Conservation (phyloP, 2,888 invertebrate genomes). For the Xanthorhoe spadicearia region DNA sequence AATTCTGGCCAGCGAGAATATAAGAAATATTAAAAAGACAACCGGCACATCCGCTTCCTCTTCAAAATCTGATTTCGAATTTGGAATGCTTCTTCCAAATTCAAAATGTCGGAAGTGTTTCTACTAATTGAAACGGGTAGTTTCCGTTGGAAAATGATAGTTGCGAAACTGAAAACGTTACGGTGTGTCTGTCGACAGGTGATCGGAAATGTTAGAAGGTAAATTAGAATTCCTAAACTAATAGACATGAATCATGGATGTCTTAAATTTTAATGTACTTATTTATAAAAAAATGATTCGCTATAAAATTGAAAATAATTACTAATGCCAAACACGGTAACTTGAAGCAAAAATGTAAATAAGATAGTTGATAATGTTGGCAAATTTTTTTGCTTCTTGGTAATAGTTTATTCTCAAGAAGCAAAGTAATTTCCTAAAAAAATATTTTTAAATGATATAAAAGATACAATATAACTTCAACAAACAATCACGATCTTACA, state of each 20-base stretch:
- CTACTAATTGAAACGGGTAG: slow-evolving; percentile 71
- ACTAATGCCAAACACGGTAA: neutral
- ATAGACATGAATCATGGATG: neutral
- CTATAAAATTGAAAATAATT: too few species aligned
- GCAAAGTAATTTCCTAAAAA: too few species aligned
- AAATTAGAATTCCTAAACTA: slow-evolving; percentile 3
- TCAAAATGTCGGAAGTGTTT: slow-evolving; percentile 61
- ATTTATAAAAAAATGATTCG: neutral
- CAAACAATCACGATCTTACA: too few species aligned
- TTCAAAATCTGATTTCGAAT: slow-evolving; percentile 60
- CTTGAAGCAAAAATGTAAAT: too few species aligned
- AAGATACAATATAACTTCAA: too few species aligned
- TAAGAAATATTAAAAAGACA: slow-evolving; percentile 79
- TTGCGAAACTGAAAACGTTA: slow-evolving; percentile 50
- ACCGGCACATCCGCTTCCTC: slow-evolving; percentile 78
- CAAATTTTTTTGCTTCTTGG: too few species aligned
- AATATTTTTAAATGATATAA: too few species aligned
- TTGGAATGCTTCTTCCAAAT: slow-evolving; percentile 61
- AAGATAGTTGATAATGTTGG: too few species aligned
- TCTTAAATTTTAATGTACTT: neutral
- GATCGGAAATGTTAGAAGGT: slow-evolving; percentile 30
- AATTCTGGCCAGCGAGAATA: slow-evolving; percentile 69
- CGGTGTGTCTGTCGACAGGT: slow-evolving; percentile 33
- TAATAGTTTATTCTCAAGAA: too few species aligned
- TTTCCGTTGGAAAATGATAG: slow-evolving; percentile 64